Evolutionary conservation across 2,888 invertebrate genomes (phyloP).

Genomic region (Trisateles emortualis): DNA sequence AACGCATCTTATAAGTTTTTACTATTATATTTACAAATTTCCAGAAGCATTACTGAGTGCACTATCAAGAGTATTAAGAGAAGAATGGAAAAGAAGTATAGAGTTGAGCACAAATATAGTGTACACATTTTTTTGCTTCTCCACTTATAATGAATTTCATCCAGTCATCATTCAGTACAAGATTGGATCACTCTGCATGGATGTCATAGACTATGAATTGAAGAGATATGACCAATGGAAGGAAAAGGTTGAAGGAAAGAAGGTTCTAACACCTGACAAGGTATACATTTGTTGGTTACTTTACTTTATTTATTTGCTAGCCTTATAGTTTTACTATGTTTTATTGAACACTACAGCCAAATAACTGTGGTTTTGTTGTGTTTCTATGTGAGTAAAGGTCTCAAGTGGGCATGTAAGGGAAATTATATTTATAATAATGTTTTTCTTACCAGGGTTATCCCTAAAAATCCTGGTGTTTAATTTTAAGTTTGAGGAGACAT

Average conservation of each 20-base stretch:
- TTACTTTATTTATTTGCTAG: background rate
- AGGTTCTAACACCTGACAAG: slow-evolving; percentile 79
- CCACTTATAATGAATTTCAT: slow-evolving; percentile 98
- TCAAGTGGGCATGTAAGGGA: no score
- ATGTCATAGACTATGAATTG: slow-evolving; percentile 97
- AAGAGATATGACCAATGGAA: slow-evolving; percentile 97
- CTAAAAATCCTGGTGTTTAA: no score
- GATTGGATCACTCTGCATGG: slow-evolving; percentile 98
- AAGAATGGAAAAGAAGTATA: slow-evolving; percentile 99
- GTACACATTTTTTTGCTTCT: slow-evolving; percentile 98
- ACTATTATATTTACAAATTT: slow-evolving; percentile 49
- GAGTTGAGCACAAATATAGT: slow-evolving; percentile 98
- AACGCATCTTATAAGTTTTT: no score
- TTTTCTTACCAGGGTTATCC: no score
- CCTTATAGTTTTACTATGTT: background rate
- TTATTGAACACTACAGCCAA: no score
- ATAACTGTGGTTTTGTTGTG: no score
- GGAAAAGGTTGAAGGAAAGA: slow-evolving; percentile 86
- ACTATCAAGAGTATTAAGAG: slow-evolving; percentile 96
- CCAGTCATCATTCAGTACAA: slow-evolving; percentile 97
- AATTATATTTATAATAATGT: no score
- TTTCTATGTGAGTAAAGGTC: no score
- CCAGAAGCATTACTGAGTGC: slow-evolving; percentile 97
- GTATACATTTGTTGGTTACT: slow-evolving; percentile 60
- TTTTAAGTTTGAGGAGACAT: no score